Evolutionary conservation across 2,797 vertebrate species (phyloP).

Genomic region (Choloepus didactylus): DNA sequence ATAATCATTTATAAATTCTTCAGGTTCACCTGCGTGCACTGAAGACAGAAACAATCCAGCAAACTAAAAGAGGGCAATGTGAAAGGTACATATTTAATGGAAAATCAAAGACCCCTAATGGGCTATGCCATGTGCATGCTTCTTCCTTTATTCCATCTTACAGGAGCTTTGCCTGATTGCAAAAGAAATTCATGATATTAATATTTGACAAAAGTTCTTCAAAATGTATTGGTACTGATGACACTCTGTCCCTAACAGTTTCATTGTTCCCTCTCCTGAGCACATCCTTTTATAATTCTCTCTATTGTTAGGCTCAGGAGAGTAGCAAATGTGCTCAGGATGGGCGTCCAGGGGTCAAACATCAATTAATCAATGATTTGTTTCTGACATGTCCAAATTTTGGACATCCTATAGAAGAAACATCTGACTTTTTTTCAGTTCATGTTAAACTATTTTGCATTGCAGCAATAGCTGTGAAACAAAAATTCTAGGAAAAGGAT

Average conservation of each 20-base stretch:
- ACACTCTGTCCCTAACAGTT: not conserved
- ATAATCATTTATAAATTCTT: slow-evolving; percentile 62
- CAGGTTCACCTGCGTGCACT: not conserved
- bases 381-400: not conserved
- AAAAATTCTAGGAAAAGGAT: not conserved
- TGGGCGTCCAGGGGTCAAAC: not conserved
- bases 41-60: slow-evolving; percentile 11
- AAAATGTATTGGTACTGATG: not conserved
- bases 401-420: not conserved
- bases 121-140: not conserved
- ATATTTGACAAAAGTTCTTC: slow-evolving; percentile 10
- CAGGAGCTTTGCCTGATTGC: not conserved
- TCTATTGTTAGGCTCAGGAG: not conserved
- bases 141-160: not conserved
- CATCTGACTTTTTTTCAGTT: not conserved
- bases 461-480: not conserved
- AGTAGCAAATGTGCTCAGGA: not conserved
- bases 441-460: not conserved
- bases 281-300: not conserved
- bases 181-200: not conserved
- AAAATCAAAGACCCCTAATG: not conserved
- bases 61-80: not conserved
- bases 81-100: not conserved
- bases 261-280: not conserved
- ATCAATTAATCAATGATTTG: not conserved